Conservation (phyloP, 2,113 vertebrate genomes). For the Heterotis niloticus region DNA sequence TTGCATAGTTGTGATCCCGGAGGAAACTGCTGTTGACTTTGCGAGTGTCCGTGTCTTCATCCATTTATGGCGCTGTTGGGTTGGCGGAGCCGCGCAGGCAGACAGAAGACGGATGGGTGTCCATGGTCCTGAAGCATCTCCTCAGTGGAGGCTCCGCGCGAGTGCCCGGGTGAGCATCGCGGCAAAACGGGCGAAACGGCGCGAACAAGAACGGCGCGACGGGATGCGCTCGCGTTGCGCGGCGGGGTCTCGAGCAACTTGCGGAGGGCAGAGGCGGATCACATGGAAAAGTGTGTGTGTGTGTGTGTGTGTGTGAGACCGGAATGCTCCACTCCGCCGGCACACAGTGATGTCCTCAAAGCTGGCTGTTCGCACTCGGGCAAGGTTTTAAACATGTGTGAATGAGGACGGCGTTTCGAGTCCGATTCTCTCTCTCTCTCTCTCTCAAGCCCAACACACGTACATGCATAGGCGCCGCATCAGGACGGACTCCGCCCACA, state of each 20-base stretch:
- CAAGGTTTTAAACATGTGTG: slow-evolving; percentile 14
- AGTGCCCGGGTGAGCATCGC: slow-evolving; percentile 56
- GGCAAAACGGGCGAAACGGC: not conserved
- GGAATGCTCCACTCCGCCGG: not conserved
- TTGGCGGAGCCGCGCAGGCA: slow-evolving; percentile 56
- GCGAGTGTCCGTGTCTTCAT: slow-evolving; percentile 81
- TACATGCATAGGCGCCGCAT: slow-evolving; percentile 51
- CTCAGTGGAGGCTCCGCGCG: slow-evolving; percentile 59
- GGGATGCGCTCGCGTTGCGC: not conserved
- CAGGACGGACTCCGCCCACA: slow-evolving; percentile 67
- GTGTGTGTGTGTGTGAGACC: too few relatives aligned
- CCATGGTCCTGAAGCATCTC: slow-evolving; percentile 70
- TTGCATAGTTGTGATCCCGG: slow-evolving; percentile 83
- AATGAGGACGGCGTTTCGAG: slow-evolving; percentile 17
- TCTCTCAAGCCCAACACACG: not conserved
- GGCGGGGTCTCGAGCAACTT: not conserved
- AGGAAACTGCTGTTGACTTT: slow-evolving; percentile 84
- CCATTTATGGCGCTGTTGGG: slow-evolving; percentile 73
- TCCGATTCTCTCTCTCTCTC: slow-evolving; percentile 23
- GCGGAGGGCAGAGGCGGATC: not conserved
- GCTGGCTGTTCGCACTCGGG: not conserved
- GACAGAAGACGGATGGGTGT: slow-evolving; percentile 63
- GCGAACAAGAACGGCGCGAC: not conserved
- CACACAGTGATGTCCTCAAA: not conserved
- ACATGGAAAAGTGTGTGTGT: not conserved